Evolutionary conservation across 2,113 vertebrate genomes (phyloP).

Genomic region (Ondatra zibethicus): DNA sequence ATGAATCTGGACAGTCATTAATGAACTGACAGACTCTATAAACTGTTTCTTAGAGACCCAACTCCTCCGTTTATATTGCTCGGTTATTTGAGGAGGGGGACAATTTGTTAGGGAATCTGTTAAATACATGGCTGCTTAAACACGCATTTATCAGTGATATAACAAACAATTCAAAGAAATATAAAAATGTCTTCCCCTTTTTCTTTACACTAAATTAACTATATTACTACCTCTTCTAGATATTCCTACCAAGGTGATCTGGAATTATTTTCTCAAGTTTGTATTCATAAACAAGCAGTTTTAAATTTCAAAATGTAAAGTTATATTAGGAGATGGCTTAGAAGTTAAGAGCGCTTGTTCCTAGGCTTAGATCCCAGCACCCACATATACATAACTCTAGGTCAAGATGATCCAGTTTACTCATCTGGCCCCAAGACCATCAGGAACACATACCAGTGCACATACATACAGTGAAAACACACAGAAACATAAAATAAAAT

Average conservation of each 20-base stretch:
- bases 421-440: neutral
- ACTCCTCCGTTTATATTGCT: constrained; percentile 67
- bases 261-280: constrained; percentile 14
- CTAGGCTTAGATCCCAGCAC: too few relatives aligned
- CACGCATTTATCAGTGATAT: constrained; percentile 22
- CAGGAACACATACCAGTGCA: neutral
- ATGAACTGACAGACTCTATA: constrained; percentile 78
- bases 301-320: constrained; percentile 32
- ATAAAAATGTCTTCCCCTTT: constrained; percentile 23
- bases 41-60: constrained; percentile 75
- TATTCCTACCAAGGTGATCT: neutral
- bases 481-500: neutral
- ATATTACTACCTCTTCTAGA: neutral
- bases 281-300: constrained; percentile 2
- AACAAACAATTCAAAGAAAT: constrained; percentile 44
- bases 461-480: neutral
- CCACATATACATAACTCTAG: neutral
- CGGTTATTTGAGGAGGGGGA: constrained; percentile 5
- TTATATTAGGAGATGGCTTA: neutral
- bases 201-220: constrained; percentile 30
- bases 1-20: constrained; percentile 81
- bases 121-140: constrained; percentile 48
- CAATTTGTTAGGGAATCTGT: constrained; percentile 65
- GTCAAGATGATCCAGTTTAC: too few relatives aligned
- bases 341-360: neutral